Evolutionary conservation across 2,797 vertebrate species (phyloP), one percentile per base, ranked within the genome.

Genomic region (Phoeniculus purpureus): DNA sequence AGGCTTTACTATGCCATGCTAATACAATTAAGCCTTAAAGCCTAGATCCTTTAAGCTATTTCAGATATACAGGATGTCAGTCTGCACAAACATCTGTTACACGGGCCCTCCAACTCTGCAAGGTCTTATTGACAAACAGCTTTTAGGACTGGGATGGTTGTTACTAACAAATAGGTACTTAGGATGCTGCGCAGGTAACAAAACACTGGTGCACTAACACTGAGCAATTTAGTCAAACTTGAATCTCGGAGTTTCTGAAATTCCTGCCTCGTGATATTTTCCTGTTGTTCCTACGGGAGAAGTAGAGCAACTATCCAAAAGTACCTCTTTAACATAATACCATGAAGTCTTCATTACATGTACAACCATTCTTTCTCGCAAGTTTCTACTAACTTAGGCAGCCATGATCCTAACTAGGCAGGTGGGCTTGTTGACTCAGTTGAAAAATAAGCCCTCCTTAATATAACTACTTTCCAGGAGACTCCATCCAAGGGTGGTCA

Each of bases 241-340:
- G 29, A 47, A 62, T 34, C 22, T 22, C 48, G 31, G 6, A 73
- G 32, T 62, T 62, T 37, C 45, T 89, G 60, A 52, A 18, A 62
- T 32, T 51, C 43, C 20, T 29, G 20, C 27, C 16, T 58, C 52
- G 27, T 47, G 16, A 25, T 25, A 26, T 43, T 85, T 70, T 70
- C 21, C 29, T 61, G 29, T 27, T 43, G 27, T 61, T 61, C 32
- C 8, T 34, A 15, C 1, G 5, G 15, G 29, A 79, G 10, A 82
- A 79, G 23, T 6, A 76, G 31, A 89, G 4, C 31, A 72, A 47
- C 18, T 64, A 29, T 31, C 9, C 22, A 67, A 45, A 55, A 66
- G 6, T 9, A 3, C 1, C 0, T 4, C 10, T 6, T 1, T 13
- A 43, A 4, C 1, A 55, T 81, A 78, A 70, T 13, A 27, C 7